Conservation (phyloP, 1,140 invertebrate genomes). For the Oedothorax gibbosus region DNA sequence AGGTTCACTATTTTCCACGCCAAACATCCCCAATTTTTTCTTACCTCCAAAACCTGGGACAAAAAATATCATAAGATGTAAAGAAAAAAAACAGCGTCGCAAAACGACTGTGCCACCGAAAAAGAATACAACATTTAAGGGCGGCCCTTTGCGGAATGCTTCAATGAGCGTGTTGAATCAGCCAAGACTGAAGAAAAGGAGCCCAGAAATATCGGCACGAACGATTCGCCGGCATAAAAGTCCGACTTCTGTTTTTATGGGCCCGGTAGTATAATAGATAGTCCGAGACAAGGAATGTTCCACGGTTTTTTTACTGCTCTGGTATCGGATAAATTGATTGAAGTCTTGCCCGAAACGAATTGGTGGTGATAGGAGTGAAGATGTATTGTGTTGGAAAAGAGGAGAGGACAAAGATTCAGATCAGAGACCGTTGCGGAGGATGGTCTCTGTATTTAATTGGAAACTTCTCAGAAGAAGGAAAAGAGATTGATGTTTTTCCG, state of each 20-base stretch:
- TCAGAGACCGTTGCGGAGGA: too few species aligned
- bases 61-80: neutral
- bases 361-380: conserved; percentile 11
- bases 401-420: too few species aligned
- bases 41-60: neutral
- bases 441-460: too few species aligned
- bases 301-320: conserved; percentile 30
- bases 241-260: conserved; percentile 33
- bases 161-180: conserved; percentile 5
- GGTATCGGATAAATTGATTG: conserved; percentile 46
- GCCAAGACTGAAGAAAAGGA: neutral
- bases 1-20: too few species aligned
- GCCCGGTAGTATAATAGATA: conserved; percentile 45
- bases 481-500: too few species aligned
- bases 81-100: neutral
- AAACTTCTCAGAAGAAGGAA: too few species aligned
- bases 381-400: neutral
- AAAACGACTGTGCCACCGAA: neutral
- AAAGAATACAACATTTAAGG: conserved; percentile 13
- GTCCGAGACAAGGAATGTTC: conserved; percentile 28
- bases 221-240: conserved; percentile 47
- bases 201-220: conserved; percentile 52
- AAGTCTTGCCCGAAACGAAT: conserved; percentile 15
- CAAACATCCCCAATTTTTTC: too few species aligned
- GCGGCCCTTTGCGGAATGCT: conserved; percentile 38